Evolutionary conservation across 2,888 invertebrate genomes (phyloP).

Genomic region (Abscondita cerata): DNA sequence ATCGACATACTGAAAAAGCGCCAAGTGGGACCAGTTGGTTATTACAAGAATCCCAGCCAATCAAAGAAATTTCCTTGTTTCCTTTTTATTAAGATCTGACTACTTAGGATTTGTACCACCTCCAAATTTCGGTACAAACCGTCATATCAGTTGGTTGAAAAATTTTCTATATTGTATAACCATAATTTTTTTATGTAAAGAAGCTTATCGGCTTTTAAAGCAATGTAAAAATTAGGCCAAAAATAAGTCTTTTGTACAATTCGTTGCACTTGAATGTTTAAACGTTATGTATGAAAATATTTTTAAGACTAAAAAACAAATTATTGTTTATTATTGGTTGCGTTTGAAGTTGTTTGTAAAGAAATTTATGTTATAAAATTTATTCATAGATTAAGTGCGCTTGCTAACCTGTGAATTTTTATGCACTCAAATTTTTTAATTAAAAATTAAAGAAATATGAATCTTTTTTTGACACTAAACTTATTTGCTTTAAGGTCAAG

Average conservation of each 20-base stretch:
- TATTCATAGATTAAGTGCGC: slow-evolving; percentile 2
- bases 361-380: no score
- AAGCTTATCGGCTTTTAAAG: slow-evolving; percentile 17
- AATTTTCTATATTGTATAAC: not conserved
- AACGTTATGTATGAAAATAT: no score
- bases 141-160: not conserved
- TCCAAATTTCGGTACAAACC: not conserved
- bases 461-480: no score
- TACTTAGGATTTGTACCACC: not conserved
- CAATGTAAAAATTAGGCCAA: not conserved
- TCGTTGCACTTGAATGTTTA: slow-evolving; percentile 3
- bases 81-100: slow-evolving; percentile 20
- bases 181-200: slow-evolving; percentile 3
- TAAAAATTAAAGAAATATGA: not conserved
- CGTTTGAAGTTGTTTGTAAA: no score
- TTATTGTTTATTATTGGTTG: no score
- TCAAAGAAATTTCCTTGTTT: slow-evolving; percentile 62
- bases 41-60: slow-evolving; percentile 71
- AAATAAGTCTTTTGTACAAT: not conserved
- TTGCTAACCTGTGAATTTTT: not conserved
- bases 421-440: not conserved
- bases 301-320: no score
- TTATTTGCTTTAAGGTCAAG: no score
- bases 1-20: slow-evolving; percentile 69
- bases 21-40: slow-evolving; percentile 77